These are phyloP conservation scores for Tenthredo amoena DNA, from an alignment of 2,888 invertebrate genomes.

Conservation along the genomic window DNA sequence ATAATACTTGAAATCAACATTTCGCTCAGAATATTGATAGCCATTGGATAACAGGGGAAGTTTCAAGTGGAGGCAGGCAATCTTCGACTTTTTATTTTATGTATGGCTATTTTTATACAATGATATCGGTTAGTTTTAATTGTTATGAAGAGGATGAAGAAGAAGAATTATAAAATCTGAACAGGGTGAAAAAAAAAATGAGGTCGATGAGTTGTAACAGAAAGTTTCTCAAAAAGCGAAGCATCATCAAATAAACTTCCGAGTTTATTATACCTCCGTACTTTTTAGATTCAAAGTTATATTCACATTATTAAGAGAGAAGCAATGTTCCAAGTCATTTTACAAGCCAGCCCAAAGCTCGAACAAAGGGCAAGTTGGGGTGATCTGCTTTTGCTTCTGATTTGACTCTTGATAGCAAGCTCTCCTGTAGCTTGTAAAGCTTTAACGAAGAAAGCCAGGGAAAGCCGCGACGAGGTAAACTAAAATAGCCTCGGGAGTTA, in stretches of 20 bases:
- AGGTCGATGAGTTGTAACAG: not conserved
- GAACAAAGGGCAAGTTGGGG: conserved; percentile 29
- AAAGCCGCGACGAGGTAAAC: not conserved
- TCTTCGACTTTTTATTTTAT: not conserved
- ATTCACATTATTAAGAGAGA: not conserved
- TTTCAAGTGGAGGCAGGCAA: not conserved
- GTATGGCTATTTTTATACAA: not conserved
- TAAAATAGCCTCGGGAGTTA: conserved; percentile 35
- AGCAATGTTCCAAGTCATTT: conserved; percentile 19
- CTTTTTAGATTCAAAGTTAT: conserved; percentile 7
- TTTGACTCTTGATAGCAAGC: conserved; percentile 39
- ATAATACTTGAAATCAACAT: conserved; percentile 24
- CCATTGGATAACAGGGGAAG: not conserved
- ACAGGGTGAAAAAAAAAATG: not conserved
- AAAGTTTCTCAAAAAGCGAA: not conserved
- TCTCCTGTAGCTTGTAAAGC: conserved; percentile 32
- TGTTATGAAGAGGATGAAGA: not conserved
- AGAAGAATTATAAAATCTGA: not conserved
- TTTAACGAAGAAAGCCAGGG: conserved; percentile 5
- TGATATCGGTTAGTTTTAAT: not conserved
- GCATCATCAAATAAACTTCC: not conserved
- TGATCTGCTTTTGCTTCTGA: conserved; percentile 45
- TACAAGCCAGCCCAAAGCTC: not conserved
- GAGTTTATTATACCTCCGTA: conserved; percentile 27
- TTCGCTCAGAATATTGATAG: conserved; percentile 20